phyloP scores from a whole-genome alignment of 2,797 vertebrate species.

The Epinephelus malabaricus region DNA sequence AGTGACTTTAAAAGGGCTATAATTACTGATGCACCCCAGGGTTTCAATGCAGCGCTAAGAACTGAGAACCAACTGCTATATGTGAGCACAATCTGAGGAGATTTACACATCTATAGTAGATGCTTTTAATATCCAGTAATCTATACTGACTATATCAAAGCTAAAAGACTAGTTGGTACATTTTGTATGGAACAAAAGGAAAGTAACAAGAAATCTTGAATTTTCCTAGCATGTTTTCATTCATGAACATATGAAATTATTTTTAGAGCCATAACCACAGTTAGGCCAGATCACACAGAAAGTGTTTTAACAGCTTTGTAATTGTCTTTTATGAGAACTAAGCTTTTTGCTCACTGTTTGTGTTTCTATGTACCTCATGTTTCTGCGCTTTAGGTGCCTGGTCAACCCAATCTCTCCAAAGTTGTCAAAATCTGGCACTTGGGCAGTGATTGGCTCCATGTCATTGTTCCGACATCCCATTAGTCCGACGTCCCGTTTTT shows the following conservation, averaged over 20 bases:
- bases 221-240: conserved; percentile 9
- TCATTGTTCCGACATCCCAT: no score
- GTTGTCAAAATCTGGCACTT: no score
- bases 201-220: conserved; percentile 19
- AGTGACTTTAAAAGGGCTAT: conserved; percentile 61
- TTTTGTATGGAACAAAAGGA: conserved; percentile 24
- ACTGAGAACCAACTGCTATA: conserved; percentile 41
- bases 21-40: conserved; percentile 53
- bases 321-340: no score
- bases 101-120: conserved; percentile 35
- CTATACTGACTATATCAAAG: conserved; percentile 22
- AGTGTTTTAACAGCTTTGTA: no score
- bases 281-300: background rate
- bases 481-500: no score
- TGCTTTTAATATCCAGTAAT: conserved; percentile 58
- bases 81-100: conserved; percentile 23
- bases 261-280: conserved; percentile 19
- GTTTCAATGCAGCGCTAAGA: conserved; percentile 45
- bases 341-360: no score
- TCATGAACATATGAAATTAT: conserved; percentile 22
- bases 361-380: no score
- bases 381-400: no score
- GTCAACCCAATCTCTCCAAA: no score
- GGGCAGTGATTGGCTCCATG: no score
- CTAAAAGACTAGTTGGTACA: conserved; percentile 12